Percentiles rank a stretch among this genome's conserved stretches.
These are phyloP conservation scores for Astyanax mexicanus DNA, from an alignment of 2,797 vertebrate species.

Conservation along the genomic window DNA sequence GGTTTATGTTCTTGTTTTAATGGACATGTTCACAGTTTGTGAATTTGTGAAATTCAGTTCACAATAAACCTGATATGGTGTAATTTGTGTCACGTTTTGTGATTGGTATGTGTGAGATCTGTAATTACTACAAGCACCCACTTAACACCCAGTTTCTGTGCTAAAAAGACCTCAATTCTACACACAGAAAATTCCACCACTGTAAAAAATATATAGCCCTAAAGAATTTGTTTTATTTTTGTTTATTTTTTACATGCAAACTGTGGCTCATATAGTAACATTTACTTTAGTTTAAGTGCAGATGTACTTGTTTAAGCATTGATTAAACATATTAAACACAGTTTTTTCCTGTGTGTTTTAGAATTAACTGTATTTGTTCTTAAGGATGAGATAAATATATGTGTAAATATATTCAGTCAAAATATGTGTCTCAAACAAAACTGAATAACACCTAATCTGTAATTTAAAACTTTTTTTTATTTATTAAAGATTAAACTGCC, in stretches of 20 bases:
- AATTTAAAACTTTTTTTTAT: too few relatives aligned
- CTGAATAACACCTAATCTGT: too few relatives aligned
- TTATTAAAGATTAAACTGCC: background rate
- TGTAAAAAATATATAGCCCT: slow-evolving; percentile 5
- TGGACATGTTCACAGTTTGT: background rate
- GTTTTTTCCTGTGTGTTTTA: too few relatives aligned
- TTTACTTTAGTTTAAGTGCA: too few relatives aligned
- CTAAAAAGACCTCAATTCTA: slow-evolving; percentile 27
- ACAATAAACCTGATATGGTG: slow-evolving; percentile 9
- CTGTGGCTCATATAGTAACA: background rate
- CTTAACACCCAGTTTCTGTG: slow-evolving; percentile 54
- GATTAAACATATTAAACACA: too few relatives aligned
- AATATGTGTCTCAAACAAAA: too few relatives aligned
- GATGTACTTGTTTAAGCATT: too few relatives aligned
- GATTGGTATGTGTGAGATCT: slow-evolving; percentile 32
- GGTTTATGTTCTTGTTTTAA: background rate
- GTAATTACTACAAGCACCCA: slow-evolving; percentile 21
- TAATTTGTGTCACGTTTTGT: slow-evolving; percentile 33
- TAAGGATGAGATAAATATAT: too few relatives aligned
- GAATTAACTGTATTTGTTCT: too few relatives aligned
- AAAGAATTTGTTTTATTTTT: background rate
- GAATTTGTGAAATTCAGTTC: background rate
- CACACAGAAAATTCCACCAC: background rate
- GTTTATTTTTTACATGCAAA: background rate
- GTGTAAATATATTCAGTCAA: too few relatives aligned